Percentiles rank a stretch among this genome's conserved stretches.
These are phyloP conservation scores for Drosophila quadrilineata DNA, from an alignment of 1,140 invertebrate species.

Conservation along the genomic window DNA sequence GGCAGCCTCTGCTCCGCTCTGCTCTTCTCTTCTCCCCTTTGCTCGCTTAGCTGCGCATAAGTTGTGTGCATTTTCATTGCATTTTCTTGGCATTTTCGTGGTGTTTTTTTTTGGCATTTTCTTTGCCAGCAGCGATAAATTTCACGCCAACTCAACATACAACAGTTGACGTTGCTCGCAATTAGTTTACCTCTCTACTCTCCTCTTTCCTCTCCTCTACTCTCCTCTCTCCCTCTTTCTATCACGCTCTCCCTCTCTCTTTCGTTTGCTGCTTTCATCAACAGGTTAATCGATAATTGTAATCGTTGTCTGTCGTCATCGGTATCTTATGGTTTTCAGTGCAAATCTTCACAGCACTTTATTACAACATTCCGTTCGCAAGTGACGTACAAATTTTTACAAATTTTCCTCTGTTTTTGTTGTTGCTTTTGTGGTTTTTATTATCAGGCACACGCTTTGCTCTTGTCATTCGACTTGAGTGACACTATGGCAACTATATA, in stretches of 20 bases:
- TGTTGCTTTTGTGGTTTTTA: not conserved
- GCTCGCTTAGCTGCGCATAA: conserved; percentile 10
- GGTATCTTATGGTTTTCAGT: no score
- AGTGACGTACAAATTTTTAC: no score
- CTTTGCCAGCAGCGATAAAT: conserved; percentile 62
- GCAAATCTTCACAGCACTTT: no score
- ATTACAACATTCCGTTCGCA: conserved; percentile 15
- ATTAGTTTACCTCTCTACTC: no score
- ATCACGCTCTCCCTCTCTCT: not conserved
- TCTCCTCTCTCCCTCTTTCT: not conserved
- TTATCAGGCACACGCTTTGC: conserved; percentile 42
- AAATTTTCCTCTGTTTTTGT: no score
- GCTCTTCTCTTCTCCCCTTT: not conserved
- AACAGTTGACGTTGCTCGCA: conserved; percentile 40
- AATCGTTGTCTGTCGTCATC: not conserved
- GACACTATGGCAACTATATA: conserved; percentile 1
- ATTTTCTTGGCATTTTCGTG: conserved; percentile 22
- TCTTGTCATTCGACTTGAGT: conserved; percentile 29
- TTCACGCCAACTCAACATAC: conserved; percentile 72
- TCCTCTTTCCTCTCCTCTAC: not conserved
- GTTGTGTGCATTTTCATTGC: no score
- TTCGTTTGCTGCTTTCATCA: conserved; percentile 32
- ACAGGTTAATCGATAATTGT: conserved; percentile 32
- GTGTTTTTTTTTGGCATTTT: conserved; percentile 18
- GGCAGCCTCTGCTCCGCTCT: not conserved